Evolutionary conservation across 2,113 vertebrate genomes (phyloP), one percentile per base, ranked within the genome.

Genomic region (Bujurquina vittata): DNA sequence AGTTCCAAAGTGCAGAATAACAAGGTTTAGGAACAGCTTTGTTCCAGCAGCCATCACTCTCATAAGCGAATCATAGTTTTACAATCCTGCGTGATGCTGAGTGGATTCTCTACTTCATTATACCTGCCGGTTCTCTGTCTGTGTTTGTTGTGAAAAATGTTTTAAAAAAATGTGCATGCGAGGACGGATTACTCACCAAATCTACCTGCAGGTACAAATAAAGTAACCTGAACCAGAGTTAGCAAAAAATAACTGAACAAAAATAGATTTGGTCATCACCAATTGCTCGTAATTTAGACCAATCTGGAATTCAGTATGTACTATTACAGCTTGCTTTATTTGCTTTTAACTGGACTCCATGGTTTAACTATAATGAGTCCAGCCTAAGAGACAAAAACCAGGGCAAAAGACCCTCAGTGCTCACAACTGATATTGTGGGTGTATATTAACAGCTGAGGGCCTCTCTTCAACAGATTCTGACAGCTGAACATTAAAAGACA

Each of bases 401-500:
- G 26, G 62, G 81, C 22, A 54, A 31, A 43, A 1, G 17, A 4
- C 22, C 62, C 18, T n/a, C 1, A 58, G 5, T 17, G 10, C 40
- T 63, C 55, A 43, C 26, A 61, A 9, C 26, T 11, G 2, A 40
- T 86, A 56, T 76, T 80, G 55, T 77, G 58, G 65, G 57, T 31
- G 37, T 55, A 14, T 7, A 40, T 17, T 43, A 85, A 90, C 92
- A 92, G 91, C 90, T 92, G 90, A 92, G 74, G 59, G 69, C 77
- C 65, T 57, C 6, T 52, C 37, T 63, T 43, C 80, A 5, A 69
- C 62, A 20, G 7, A 72, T 59, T 56, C 43, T 67, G 80, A 88
- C 91, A 94, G 90, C 93, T 92, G 93, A 85, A 81, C 81, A 23
- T 79, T 87, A 86, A 90, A 91, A 86, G 79, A 83, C 84, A 49